Evolutionary conservation across 2,113 vertebrate species (phyloP).

Genomic region (Scolopax mira): DNA sequence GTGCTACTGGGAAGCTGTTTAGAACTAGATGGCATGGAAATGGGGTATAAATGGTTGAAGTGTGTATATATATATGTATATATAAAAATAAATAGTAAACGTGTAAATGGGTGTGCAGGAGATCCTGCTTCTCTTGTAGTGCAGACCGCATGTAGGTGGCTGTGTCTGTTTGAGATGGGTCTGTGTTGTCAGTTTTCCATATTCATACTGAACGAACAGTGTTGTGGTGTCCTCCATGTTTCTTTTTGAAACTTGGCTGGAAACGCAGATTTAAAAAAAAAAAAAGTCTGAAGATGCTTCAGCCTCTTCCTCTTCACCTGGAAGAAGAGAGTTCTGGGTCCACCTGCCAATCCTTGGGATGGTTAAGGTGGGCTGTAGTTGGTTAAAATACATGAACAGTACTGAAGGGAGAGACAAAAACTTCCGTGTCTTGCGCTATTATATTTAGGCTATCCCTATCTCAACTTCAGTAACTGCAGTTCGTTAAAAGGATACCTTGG

Average conservation of each 20-base stretch:
- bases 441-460: not conserved
- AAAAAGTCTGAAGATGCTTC: not conserved
- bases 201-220: accelerated
- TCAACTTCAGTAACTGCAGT: not conserved
- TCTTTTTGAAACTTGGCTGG: not conserved
- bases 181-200: not conserved
- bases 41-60: no score
- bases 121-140: not conserved
- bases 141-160: not conserved
- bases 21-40: not conserved
- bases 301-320: not conserved
- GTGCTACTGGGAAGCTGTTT: not conserved
- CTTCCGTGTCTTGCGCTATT: not conserved
- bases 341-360: not conserved
- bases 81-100: no score
- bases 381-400: not conserved
- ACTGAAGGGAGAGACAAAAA: not conserved
- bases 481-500: not conserved
- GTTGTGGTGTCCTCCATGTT: not conserved
- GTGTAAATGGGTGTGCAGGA: not conserved
- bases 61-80: no score
- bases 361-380: not conserved
- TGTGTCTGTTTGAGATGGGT: not conserved
- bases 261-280: not conserved
- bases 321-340: not conserved